phyloP scores from a whole-genome alignment of 2,797 vertebrate genomes.

The Darevskia mixta region DNA sequence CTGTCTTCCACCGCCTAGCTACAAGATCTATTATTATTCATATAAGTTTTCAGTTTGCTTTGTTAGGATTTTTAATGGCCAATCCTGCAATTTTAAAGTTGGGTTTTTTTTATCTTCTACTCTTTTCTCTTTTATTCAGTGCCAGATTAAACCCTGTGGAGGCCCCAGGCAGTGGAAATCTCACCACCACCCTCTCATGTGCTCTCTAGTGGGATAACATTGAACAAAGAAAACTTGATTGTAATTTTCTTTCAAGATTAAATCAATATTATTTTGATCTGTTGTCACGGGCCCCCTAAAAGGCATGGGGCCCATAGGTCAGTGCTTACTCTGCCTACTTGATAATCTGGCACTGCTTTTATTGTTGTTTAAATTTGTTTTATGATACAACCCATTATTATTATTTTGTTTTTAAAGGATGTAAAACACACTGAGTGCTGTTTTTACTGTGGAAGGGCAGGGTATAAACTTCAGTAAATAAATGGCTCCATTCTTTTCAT shows the following conservation, averaged over 20 bases:
- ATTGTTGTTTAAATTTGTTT: background rate
- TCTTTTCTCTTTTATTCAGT: background rate
- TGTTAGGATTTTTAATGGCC: background rate
- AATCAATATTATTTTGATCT: too few relatives aligned
- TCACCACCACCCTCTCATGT: too few relatives aligned
- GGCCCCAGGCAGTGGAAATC: too few relatives aligned
- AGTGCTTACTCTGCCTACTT: too few relatives aligned
- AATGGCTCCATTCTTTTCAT: background rate
- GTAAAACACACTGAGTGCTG: background rate
- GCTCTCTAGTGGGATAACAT: too few relatives aligned
- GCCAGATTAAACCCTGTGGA: too few relatives aligned
- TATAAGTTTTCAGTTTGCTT: background rate
- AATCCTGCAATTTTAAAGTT: background rate
- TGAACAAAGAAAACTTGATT: too few relatives aligned
- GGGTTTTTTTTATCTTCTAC: background rate
- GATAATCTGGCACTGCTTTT: too few relatives aligned
- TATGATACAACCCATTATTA: background rate
- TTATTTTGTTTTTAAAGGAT: background rate
- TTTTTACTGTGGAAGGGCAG: background rate
- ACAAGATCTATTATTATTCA: background rate
- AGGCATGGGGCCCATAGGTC: too few relatives aligned
- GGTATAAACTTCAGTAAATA: background rate
- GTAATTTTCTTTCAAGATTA: too few relatives aligned
- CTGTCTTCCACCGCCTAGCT: background rate
- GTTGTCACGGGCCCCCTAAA: too few relatives aligned